Percentiles rank a stretch among this genome's conserved stretches.
phyloP scores from a whole-genome alignment of 1,140 invertebrate genomes.

The Drosophila navojoa region DNA sequence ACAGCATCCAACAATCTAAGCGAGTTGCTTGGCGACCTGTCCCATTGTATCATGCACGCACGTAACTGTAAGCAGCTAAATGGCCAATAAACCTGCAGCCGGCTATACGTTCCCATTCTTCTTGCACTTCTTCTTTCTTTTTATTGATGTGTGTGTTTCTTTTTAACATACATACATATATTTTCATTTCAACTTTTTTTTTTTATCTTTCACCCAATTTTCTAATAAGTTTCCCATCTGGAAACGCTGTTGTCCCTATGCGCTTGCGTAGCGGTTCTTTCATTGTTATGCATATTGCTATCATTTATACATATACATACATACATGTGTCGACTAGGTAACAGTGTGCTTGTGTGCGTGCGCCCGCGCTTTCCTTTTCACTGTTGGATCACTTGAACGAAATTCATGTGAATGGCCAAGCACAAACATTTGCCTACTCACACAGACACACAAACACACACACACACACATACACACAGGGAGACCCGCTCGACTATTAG shows the following conservation, averaged over 20 bases:
- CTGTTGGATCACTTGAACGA: constrained; percentile 31
- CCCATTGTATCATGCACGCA: constrained; percentile 66
- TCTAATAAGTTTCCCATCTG: constrained; percentile 23
- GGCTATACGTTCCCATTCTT: constrained; percentile 36
- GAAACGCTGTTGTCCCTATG: constrained; percentile 7
- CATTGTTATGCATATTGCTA: constrained; percentile 66
- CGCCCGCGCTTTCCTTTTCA: constrained; percentile 58
- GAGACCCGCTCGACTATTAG: constrained; percentile 9
- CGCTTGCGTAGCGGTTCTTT: constrained; percentile 52
- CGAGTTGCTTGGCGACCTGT: constrained; percentile 23
- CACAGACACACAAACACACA: not conserved
- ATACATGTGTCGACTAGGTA: not conserved
- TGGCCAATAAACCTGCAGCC: constrained; percentile 70
- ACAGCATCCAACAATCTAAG: constrained; percentile 27
- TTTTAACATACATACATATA: no score
- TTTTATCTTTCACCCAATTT: constrained; percentile 23
- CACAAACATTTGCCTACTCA: constrained; percentile 17
- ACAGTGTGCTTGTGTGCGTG: not conserved
- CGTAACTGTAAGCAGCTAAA: constrained; percentile 72
- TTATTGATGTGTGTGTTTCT: not conserved
- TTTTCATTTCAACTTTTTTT: not conserved
- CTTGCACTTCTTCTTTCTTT: constrained; percentile 3
- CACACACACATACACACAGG: not conserved
- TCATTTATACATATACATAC: constrained; percentile 1
- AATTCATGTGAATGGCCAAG: constrained; percentile 23